Base-by-base conservation (phyloP, 1,140 invertebrate species). In the Neuroterus valhalla region DNA sequence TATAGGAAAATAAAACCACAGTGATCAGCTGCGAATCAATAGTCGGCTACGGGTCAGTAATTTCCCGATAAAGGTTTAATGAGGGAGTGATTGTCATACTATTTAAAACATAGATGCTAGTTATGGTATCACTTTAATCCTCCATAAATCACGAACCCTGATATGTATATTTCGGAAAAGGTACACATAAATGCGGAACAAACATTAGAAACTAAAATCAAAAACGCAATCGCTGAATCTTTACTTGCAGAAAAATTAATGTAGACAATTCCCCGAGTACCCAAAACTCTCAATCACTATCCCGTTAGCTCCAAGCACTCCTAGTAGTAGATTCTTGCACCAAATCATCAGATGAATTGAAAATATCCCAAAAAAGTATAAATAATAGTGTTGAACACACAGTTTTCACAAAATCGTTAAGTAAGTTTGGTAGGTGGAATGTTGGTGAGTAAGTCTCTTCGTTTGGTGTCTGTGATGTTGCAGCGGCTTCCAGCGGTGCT, bases 401-500 rank as follows among this genome's bases (percentile, higher is more conserved):
- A 55, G 72, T 79, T 74, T 71, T 74, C 42, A 70, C 67, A 23
- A 79, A 82, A 82, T 79, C 80, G 79, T 85, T 85, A 84, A 88
- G 81, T 86, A 87, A 87, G 81, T 84, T 88, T 85, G 81, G 84
- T 89, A 88, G 88, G 85, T 89, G 86, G 84, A 88, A 89, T 82
- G 76, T 88, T 89, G 89, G 89, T 89, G 89, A 90, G 85, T 87
- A 88, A 87, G 88, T 86, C 84, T 89, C 85, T 90, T 89, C 89
- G 89, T 90, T 90, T 90, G 88, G 89, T 90, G 87, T 90, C 87
- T 90, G 87, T 90, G 88, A 91, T 93, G 91, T 96, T 95, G 89
- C 95, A 96, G 95, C 95, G 95, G 91, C 94, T 96, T 91, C 95
- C 95, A 92, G 95, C 95, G 92, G 95, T 96, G 91, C 94, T 96